Percentiles rank a stretch among this genome's conserved stretches.
Conservation (phyloP, 2,888 invertebrate genomes). For the Eupithecia subumbrata region DNA sequence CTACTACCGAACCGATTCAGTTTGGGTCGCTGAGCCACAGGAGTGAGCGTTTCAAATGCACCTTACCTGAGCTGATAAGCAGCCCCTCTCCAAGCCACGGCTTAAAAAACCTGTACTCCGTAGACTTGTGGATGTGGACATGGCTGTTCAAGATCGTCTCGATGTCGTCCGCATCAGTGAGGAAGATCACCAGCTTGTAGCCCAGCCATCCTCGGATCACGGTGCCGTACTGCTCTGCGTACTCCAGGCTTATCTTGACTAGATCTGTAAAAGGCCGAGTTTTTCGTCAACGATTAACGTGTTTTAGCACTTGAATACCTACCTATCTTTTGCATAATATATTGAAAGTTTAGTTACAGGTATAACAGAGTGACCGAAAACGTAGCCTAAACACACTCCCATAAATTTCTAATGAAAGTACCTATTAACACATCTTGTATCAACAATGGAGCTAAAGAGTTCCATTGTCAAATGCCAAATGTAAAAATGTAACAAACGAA, state of each 20-base stretch:
- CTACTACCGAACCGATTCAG: too few relatives aligned
- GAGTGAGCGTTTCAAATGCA: background rate
- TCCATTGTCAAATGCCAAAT: too few relatives aligned
- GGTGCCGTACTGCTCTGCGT: conserved; percentile 71
- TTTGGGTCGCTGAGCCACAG: background rate
- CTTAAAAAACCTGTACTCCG: conserved; percentile 89
- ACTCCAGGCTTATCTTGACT: conserved; percentile 52
- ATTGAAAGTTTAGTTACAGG: too few relatives aligned
- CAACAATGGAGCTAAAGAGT: too few relatives aligned
- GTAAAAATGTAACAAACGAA: too few relatives aligned
- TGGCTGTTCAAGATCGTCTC: conserved; percentile 90
- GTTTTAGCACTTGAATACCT: too few relatives aligned
- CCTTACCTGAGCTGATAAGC: conserved; percentile 84
- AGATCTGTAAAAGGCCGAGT: conserved; percentile 43
- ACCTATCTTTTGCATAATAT: too few relatives aligned
- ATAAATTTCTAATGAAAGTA: too few relatives aligned
- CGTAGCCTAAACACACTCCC: too few relatives aligned
- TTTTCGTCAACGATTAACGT: background rate
- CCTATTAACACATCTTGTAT: too few relatives aligned
- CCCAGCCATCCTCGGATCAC: conserved; percentile 84
- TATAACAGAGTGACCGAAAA: too few relatives aligned
- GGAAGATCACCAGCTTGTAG: conserved; percentile 86
- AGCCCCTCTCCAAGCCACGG: conserved; percentile 93
- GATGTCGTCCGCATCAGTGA: conserved; percentile 87
- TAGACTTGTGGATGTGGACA: conserved; percentile 89